A percentile compares a stretch with the other conserved stretches of the same genome.
These are phyloP conservation scores for Lysandra bellargus DNA, from an alignment of 2,888 invertebrate genomes.

Conservation along the genomic window DNA sequence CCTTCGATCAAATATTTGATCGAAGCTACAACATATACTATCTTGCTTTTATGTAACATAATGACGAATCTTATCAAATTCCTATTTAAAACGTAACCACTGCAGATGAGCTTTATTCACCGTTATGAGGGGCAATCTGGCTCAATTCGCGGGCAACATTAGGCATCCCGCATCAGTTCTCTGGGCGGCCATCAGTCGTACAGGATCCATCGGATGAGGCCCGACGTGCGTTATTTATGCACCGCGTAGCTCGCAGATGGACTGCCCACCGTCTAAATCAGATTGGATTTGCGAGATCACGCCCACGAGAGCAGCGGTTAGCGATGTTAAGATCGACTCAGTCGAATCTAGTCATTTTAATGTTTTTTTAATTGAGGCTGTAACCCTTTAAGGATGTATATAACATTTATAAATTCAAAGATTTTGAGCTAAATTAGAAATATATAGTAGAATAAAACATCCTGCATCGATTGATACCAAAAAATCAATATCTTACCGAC, in stretches of 20 bases:
- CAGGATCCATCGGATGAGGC: slow-evolving; percentile 47
- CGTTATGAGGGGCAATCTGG: slow-evolving; percentile 31
- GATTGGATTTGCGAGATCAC: slow-evolving; percentile 60
- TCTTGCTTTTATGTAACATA: too few relatives aligned
- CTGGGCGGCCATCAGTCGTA: slow-evolving; percentile 46
- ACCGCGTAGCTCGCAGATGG: slow-evolving; percentile 48
- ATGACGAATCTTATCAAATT: too few relatives aligned
- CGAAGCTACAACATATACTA: too few relatives aligned
- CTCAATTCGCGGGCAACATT: neutral
- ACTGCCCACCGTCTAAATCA: slow-evolving; percentile 50
- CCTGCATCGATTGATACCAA: too few relatives aligned
- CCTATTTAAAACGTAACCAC: neutral
- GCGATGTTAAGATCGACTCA: slow-evolving; percentile 3
- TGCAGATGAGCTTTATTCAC: neutral
- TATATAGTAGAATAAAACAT: too few relatives aligned
- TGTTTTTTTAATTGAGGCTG: too few relatives aligned
- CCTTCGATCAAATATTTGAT: too few relatives aligned
- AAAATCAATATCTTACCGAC: too few relatives aligned
- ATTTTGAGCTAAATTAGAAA: too few relatives aligned
- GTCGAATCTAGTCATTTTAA: too few relatives aligned
- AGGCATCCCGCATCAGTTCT: slow-evolving; percentile 36
- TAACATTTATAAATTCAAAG: too few relatives aligned
- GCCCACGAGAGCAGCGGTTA: slow-evolving; percentile 47
- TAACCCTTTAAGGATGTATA: too few relatives aligned
- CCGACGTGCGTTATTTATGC: slow-evolving; percentile 68